Conservation (phyloP, 2,113 vertebrate species). For the Paedocypris sp. region DNA sequence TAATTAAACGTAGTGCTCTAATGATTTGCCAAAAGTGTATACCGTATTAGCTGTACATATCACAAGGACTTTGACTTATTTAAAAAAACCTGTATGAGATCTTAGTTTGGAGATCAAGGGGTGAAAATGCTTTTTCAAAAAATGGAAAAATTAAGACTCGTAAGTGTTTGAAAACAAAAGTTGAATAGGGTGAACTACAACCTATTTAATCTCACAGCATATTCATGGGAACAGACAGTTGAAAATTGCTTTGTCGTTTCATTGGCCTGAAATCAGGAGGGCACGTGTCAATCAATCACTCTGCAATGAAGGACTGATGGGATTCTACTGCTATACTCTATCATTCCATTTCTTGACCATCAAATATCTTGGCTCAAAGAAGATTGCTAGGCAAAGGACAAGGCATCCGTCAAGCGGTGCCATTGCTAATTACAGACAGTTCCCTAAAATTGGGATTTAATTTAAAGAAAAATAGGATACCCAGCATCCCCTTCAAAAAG, state of each 20-base stretch:
- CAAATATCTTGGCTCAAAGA: conserved; percentile 4
- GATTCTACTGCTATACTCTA: background rate
- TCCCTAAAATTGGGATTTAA: conserved; percentile 34
- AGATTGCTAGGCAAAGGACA: conserved; percentile 3
- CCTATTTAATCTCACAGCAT: too few relatives aligned
- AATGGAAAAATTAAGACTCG: too few relatives aligned
- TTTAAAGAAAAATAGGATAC: conserved; percentile 33
- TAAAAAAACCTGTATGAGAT: too few relatives aligned
- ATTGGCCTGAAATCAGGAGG: conserved; percentile 13
- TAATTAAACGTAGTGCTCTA: too few relatives aligned
- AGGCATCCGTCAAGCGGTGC: conserved; percentile 22
- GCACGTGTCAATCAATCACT: conserved; percentile 31
- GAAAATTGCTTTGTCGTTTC: background rate
- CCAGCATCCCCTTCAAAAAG: conserved; percentile 17
- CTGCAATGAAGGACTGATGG: conserved; percentile 11
- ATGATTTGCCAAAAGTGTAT: too few relatives aligned
- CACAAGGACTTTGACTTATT: too few relatives aligned
- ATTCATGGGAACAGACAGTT: background rate
- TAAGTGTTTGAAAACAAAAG: too few relatives aligned
- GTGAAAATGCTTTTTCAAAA: too few relatives aligned
- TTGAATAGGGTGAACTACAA: too few relatives aligned
- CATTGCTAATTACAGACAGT: conserved; percentile 31
- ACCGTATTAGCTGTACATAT: too few relatives aligned
- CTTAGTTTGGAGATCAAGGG: too few relatives aligned
- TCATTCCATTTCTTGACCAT: conserved; percentile 3